Evolutionary conservation across 2,797 vertebrate genomes (phyloP), one percentile per base, ranked within the genome.

Genomic region (Thaleichthys pacificus): DNA sequence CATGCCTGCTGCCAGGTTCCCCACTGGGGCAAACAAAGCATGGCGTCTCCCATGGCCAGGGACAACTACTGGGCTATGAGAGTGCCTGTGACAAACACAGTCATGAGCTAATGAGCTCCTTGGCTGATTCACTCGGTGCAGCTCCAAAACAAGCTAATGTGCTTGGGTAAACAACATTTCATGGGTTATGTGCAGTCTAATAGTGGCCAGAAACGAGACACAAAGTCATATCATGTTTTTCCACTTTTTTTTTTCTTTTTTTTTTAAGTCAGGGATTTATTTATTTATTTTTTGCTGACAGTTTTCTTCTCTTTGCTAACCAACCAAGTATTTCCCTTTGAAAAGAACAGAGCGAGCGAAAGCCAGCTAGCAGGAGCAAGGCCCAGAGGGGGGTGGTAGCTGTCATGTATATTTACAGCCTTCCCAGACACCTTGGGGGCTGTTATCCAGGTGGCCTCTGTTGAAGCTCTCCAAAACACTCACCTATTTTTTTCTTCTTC

Each of bases 321-420:
- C 87, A 81, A 77, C 82, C 72, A 76, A 82, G 78, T 80, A 85
- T 76, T 68, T 30, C 71, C 67, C 88, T 91, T 91, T 91, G 90
- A 91, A 88, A 86, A 83, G 79, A 84, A 85, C 83, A 86, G 42
- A 78, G 81, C 84, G 76, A 87, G 87, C 75, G 87, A 89, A 32
- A 86, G 87, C 57, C 78, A 85, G 82, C 78, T 74, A 83, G 87
- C 86, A 82, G 89, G 84, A 80, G 89, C 80, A 81, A 85, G 80
- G 84, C 89, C 88, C 24, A 12, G 68, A 72, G 71, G 61, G 85
- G 87, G 88, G 79, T 86, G 86, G 84, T 85, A 89, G 86, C 89
- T 91, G 91, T 92, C 89, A 91, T 87, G 91, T 91, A 90, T 91
- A 92, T 93, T 92, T 93, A 93, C 91, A 91, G 88, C 91, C 90